Evolutionary conservation across 1,140 invertebrate genomes (phyloP).

Genomic region (Linepithema humile): DNA sequence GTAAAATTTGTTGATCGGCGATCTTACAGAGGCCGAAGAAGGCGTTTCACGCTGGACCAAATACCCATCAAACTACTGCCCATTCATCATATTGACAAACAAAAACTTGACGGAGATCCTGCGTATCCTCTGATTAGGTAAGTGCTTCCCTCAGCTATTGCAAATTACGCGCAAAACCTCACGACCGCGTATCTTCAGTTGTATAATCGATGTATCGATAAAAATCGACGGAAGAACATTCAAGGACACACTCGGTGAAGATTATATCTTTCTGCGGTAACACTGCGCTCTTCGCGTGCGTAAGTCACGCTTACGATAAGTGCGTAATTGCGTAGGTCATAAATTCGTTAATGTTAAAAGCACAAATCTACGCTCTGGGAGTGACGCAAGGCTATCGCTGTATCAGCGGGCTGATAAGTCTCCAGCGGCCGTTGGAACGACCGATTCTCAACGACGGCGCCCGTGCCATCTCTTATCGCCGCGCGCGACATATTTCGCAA

Average conservation of each 20-base stretch:
- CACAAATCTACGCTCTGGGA: background rate
- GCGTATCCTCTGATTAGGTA: constrained; percentile 53
- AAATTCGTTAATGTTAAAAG: constrained; percentile 12
- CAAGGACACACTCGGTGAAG: background rate
- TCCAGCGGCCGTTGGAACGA: background rate
- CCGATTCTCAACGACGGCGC: background rate
- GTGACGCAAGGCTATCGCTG: constrained; percentile 30
- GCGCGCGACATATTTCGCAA: constrained; percentile 28
- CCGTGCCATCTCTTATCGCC: constrained; percentile 8
- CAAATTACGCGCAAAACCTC: background rate
- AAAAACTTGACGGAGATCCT: constrained; percentile 22
- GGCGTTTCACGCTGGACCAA: constrained; percentile 19
- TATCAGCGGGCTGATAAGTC: constrained; percentile 31
- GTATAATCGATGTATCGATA: background rate
- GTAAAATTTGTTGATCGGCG: background rate
- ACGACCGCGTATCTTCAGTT: background rate
- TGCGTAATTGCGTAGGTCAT: constrained; percentile 45
- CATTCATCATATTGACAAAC: background rate
- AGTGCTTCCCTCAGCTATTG: background rate
- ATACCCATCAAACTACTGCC: background rate
- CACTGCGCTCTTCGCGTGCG: background rate
- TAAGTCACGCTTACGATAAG: constrained; percentile 25
- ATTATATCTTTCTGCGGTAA: background rate
- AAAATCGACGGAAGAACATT: background rate
- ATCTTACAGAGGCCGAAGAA: constrained; percentile 12